Conservation (phyloP, 1,140 invertebrate species). For the Tribolium castaneum region DNA sequence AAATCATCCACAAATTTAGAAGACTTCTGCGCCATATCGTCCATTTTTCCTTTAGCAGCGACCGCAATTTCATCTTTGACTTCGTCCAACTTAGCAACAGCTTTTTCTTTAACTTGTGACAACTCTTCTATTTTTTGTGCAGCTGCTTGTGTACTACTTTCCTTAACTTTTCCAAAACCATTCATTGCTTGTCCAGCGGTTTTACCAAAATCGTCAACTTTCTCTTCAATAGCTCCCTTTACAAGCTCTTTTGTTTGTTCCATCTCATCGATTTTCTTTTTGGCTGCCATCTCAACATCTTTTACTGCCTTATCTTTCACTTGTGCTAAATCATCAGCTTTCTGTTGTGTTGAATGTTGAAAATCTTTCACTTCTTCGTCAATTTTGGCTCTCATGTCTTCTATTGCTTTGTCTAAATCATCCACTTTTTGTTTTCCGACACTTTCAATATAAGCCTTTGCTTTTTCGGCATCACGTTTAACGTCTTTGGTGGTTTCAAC, state of each 20-base stretch:
- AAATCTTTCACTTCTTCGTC: background rate
- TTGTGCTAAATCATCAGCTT: background rate
- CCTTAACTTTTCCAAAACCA: slow-evolving; percentile 12
- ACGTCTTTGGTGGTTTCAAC: background rate
- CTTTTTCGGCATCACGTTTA: background rate
- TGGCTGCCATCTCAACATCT: background rate
- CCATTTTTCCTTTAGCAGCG: background rate
- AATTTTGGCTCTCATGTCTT: background rate
- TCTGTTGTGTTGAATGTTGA: background rate
- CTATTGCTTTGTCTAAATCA: background rate
- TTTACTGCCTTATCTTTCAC: background rate
- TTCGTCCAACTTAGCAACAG: background rate
- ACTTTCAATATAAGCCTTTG: background rate
- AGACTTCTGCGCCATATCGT: background rate
- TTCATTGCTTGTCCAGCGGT: background rate
- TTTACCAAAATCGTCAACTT: background rate
- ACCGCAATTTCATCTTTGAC: background rate
- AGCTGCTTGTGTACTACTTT: slow-evolving; percentile 9
- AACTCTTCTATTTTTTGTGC: background rate
- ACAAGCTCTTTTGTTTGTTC: background rate
- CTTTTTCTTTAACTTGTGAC: slow-evolving; percentile 18
- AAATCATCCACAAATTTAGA: background rate
- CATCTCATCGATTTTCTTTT: background rate
- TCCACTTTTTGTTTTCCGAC: background rate
- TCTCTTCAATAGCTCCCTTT: background rate